phyloP scores from a whole-genome alignment of 2,113 vertebrate species.

The Peromyscus californicus region DNA sequence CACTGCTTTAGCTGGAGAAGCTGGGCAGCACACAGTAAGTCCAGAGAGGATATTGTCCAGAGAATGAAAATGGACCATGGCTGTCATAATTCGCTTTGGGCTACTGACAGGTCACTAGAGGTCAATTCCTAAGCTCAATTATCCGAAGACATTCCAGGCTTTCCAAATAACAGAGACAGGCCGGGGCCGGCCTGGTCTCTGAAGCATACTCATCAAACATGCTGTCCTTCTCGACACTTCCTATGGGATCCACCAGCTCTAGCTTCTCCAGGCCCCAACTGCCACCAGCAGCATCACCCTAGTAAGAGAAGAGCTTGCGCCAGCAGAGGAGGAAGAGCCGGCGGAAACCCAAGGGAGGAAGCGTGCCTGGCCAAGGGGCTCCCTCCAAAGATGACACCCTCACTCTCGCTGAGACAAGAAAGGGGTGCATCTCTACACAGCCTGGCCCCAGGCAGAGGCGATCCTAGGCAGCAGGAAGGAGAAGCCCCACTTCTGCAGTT shows the following conservation, averaged over 20 bases:
- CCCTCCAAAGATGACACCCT: background rate
- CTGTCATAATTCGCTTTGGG: background rate
- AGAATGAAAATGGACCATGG: background rate
- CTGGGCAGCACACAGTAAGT: background rate
- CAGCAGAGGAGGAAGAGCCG: slow-evolving; percentile 70
- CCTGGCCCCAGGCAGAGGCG: background rate
- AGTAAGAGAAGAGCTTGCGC: slow-evolving; percentile 61
- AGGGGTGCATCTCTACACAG: background rate
- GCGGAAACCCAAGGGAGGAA: slow-evolving; percentile 69
- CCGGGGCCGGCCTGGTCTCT: background rate
- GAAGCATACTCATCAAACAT: background rate
- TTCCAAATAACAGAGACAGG: background rate
- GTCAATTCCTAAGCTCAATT: background rate
- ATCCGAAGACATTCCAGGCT: background rate
- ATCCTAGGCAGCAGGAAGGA: background rate
- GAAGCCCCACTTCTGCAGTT: background rate
- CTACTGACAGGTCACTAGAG: background rate
- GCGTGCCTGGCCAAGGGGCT: background rate
- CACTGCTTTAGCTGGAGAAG: background rate
- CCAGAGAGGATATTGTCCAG: background rate
- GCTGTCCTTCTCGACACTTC: background rate
- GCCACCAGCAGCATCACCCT: slow-evolving; percentile 34
- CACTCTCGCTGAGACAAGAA: background rate
- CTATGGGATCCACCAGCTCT: slow-evolving; percentile 23
- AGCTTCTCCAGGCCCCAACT: slow-evolving; percentile 46